phyloP scores from a whole-genome alignment of 2,113 vertebrate genomes.

The Erythrolamprus reginae region DNA sequence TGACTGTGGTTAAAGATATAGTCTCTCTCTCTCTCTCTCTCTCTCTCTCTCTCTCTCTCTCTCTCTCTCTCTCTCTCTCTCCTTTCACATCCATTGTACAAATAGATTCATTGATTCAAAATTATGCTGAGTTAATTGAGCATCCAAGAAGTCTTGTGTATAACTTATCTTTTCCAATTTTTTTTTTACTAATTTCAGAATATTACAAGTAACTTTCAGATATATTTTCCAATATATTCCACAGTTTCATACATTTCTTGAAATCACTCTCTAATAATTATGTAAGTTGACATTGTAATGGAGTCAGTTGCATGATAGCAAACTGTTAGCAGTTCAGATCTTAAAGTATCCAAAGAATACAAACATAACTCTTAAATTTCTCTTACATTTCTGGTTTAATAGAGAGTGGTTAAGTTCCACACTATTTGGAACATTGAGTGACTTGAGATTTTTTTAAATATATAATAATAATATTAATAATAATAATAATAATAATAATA shows the following conservation, averaged over 20 bases:
- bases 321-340: not conserved
- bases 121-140: not conserved
- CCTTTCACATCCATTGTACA: not conserved
- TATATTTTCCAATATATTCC: not conserved
- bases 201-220: not conserved
- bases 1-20: not conserved
- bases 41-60: not conserved
- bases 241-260: not conserved
- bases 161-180: not conserved
- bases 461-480: too few species aligned
- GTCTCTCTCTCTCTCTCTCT: not conserved
- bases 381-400: not conserved
- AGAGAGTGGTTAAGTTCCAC: not conserved
- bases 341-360: not conserved
- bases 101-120: not conserved
- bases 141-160: not conserved
- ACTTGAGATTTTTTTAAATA: not conserved
- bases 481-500: too few species aligned
- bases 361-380: not conserved
- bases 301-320: constrained; percentile 17
- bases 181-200: not conserved
- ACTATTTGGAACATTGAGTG: not conserved
- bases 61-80: not conserved
- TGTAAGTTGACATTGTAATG: not conserved
- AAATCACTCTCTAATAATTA: not conserved